Evolutionary conservation across 2,113 vertebrate genomes (phyloP), one percentile per base, ranked within the genome.

Genomic region (Holacanthus passer): DNA sequence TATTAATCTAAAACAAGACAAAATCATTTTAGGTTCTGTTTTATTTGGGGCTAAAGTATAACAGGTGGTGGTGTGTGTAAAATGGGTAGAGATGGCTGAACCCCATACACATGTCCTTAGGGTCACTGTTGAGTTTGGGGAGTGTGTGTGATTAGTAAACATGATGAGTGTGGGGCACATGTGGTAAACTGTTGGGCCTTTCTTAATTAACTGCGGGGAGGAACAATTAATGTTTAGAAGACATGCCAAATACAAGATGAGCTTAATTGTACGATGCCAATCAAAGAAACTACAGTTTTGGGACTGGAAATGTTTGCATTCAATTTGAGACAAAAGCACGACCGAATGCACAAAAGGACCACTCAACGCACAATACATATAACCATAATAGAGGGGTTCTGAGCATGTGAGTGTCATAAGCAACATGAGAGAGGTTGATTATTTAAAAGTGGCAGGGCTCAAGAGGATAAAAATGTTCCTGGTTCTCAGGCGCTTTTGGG

Each of bases 331-430:
- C 65, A 82, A 82, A 87, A 55, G 50, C 66, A 24, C 31, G n/a
- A 69, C 31, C 52, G 58, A 88, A 53, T 66, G 73, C 67, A 80
- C 64, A 84, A 62, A 37, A 87, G 55, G 24, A 67, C 53, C 19
- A 69, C 47, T 68, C 64, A 67, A 9, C 1, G 41, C 55, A 80
- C 52, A 80, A 72, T 56, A 63, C 72, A 67, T 35, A 72, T 41
- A 70, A 73, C 64, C 70, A 53, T 62, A 55, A 73, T 52, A 84
- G 75, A 79, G 17, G 55, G n/a, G 72, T 84, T 77, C 72, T 71
- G 75, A 76, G 73, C 17, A 43, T 79, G 45, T 43, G 74, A 73
- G 78, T 78, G 87, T 96, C 96, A 95, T 96, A 97, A 97, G 96
- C 96, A 89, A 91, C 78, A 81, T 74, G 85, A 66, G 79, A 88